Evolutionary conservation across 1,140 invertebrate genomes (phyloP).

Genomic region (Batillaria attramentaria): DNA sequence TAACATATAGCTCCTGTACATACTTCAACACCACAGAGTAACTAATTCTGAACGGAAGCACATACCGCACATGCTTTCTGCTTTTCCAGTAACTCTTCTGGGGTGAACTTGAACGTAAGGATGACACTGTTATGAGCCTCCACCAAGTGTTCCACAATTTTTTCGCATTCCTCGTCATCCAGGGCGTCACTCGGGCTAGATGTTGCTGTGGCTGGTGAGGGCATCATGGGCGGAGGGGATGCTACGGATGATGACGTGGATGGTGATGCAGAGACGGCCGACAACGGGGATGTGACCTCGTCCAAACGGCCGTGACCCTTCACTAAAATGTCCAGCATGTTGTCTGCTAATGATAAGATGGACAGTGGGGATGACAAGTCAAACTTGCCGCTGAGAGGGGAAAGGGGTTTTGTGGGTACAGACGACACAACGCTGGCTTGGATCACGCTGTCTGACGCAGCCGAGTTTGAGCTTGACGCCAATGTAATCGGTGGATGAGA

Average conservation of each 20-base stretch:
- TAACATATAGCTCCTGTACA: not conserved
- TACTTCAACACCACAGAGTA: not conserved
- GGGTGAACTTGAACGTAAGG: not conserved
- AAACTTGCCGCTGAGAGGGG: not conserved
- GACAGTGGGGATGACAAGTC: not conserved
- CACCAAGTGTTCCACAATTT: not conserved
- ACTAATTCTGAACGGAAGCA: not conserved
- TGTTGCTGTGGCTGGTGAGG: too few species aligned
- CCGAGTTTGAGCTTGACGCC: not conserved
- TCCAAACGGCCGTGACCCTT: not conserved
- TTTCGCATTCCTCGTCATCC: conserved; percentile 13
- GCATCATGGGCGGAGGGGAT: too few species aligned
- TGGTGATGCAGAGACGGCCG: not conserved
- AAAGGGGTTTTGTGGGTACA: not conserved
- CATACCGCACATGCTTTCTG: conserved; percentile 25
- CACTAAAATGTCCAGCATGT: not conserved
- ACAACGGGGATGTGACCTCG: not conserved
- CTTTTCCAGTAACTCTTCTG: conserved; percentile 19
- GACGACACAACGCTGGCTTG: not conserved
- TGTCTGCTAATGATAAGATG: not conserved
- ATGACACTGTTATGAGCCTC: not conserved
- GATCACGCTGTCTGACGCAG: not conserved
- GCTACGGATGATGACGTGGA: not conserved
- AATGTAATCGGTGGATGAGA: not conserved
- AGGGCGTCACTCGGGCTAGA: not conserved